A percentile compares a stretch with the other conserved stretches of the same genome.
These are phyloP conservation scores for Andricus curvator DNA, from an alignment of 2,888 invertebrate genomes.

Conservation along the genomic window DNA sequence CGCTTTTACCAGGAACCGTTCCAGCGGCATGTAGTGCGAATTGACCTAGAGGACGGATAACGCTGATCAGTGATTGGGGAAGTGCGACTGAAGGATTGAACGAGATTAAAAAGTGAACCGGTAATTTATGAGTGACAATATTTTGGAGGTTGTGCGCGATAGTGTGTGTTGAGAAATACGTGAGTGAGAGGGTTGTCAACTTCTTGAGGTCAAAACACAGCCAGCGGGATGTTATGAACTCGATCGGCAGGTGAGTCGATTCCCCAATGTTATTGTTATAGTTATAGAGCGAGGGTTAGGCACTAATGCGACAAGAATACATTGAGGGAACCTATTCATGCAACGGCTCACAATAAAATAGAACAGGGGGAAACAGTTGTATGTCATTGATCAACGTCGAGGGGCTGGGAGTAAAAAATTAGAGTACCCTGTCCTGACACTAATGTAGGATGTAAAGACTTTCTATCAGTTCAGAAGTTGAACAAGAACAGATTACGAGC, in stretches of 20 bases:
- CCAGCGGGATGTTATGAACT: conserved; percentile 77
- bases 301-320: not conserved
- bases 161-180: conserved; percentile 59
- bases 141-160: conserved; percentile 60
- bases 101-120: conserved; percentile 18
- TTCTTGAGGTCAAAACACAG: conserved; percentile 51
- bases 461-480: not conserved
- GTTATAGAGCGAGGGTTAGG: not conserved
- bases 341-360: not conserved
- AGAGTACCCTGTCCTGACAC: not conserved
- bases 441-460: conserved; percentile 2
- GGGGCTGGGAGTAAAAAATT: not conserved
- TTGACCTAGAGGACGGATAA: not conserved
- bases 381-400: conserved; percentile 29
- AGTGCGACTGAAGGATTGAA: conserved; percentile 22
- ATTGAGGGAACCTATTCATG: not conserved
- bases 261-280: conserved; percentile 3
- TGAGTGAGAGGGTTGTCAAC: conserved; percentile 53
- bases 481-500: too few species aligned
- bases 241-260: conserved; percentile 75
- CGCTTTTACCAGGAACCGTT: conserved; percentile 38
- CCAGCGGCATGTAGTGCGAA: conserved; percentile 24
- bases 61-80: conserved; percentile 3
- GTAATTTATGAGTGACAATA: conserved; percentile 38
- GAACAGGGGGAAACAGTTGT: conserved; percentile 30